phyloP scores from a whole-genome alignment of 2,888 invertebrate genomes.

The Cerceris ruficornis region DNA sequence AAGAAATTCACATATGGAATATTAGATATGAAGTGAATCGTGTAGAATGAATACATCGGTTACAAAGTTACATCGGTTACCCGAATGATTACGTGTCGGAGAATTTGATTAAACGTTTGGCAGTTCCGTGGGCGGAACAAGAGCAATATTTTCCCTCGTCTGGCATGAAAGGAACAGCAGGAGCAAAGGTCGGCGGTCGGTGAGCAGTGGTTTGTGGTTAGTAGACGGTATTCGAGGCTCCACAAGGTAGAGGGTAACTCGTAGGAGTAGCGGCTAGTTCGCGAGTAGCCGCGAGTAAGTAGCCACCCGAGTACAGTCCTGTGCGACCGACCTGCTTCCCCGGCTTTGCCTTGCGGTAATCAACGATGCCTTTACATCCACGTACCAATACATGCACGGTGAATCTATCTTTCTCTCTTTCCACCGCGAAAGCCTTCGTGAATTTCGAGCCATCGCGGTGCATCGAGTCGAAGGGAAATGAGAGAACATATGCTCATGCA shows the following conservation, averaged over 20 bases:
- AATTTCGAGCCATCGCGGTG: too few species aligned
- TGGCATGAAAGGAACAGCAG: constrained; percentile 8
- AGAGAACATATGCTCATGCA: too few species aligned
- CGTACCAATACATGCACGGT: too few species aligned
- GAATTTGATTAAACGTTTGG: constrained; percentile 39
- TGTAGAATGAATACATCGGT: too few species aligned
- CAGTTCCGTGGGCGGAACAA: constrained; percentile 17
- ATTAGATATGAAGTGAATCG: too few species aligned
- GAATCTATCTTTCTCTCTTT: too few species aligned
- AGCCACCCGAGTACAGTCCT: constrained; percentile 41
- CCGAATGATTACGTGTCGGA: constrained; percentile 2
- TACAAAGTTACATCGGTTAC: neutral
- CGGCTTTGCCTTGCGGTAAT: constrained; percentile 46
- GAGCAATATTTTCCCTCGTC: constrained; percentile 37
- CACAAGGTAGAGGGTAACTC: constrained; percentile 49
- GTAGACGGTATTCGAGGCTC: constrained; percentile 40
- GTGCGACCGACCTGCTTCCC: constrained; percentile 20
- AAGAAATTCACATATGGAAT: too few species aligned
- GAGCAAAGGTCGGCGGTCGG: constrained; percentile 20
- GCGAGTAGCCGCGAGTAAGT: constrained; percentile 52
- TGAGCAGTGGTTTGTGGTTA: constrained; percentile 26
- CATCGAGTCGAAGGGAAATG: too few species aligned
- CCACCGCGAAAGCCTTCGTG: too few species aligned
- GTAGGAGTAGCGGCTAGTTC: constrained; percentile 35
- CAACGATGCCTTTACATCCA: constrained; percentile 9